Evolutionary conservation across 2,888 invertebrate species (phyloP).

Genomic region (Neocrepidodera transversa): DNA sequence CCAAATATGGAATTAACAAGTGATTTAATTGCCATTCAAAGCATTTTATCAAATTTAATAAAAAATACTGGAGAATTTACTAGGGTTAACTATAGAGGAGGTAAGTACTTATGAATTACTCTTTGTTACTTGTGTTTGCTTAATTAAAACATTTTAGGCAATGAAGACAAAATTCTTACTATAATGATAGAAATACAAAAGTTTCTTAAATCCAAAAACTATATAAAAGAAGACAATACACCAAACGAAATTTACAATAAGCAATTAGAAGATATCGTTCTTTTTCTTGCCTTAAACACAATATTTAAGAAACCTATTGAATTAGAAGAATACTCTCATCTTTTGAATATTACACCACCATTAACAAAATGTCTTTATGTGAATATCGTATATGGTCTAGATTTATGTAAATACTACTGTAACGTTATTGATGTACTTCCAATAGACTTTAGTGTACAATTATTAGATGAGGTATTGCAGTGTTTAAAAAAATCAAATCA

Average conservation of each 20-base stretch:
- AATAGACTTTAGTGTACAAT: conserved; percentile 41
- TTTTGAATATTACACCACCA: conserved; percentile 50
- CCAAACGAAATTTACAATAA: conserved; percentile 36
- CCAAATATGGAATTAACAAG: conserved; percentile 53
- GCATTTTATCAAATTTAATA: conserved; percentile 47
- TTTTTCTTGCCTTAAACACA: conserved; percentile 54
- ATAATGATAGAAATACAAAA: conserved; percentile 40
- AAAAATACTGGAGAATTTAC: conserved; percentile 49
- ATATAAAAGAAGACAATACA: conserved; percentile 39
- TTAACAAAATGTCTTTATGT: conserved; percentile 53
- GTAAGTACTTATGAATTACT: conserved; percentile 40
- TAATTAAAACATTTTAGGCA: conserved; percentile 45
- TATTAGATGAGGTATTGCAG: conserved; percentile 48
- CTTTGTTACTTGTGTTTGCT: no score
- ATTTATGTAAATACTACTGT: conserved; percentile 44
- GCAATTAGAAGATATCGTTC: conserved; percentile 47
- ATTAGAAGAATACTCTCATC: conserved; percentile 50
- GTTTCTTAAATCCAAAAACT: conserved; percentile 42
- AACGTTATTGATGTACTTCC: conserved; percentile 45
- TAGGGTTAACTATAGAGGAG: conserved; percentile 53
- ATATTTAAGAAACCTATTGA: conserved; percentile 45
- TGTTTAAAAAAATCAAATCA: conserved; percentile 48
- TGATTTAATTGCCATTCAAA: conserved; percentile 52
- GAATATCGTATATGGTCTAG: conserved; percentile 46
- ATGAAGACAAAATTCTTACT: conserved; percentile 48